phyloP scores from a whole-genome alignment of 2,113 vertebrate genomes.

The Connochaetes taurinus region DNA sequence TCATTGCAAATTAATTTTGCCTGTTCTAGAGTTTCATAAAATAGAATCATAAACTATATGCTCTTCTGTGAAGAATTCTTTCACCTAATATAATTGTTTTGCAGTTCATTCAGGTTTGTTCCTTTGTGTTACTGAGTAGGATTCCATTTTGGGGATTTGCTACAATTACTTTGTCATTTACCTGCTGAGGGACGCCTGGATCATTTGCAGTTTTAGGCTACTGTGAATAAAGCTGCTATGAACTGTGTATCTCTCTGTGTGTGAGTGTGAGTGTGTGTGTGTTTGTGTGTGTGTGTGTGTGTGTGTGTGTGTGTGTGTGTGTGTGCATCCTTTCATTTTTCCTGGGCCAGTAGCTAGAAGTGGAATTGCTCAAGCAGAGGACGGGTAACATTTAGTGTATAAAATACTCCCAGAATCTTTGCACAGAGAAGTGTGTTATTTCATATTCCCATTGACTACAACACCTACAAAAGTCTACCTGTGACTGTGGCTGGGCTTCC shows the following conservation, averaged over 20 bases:
- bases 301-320: too few relatives aligned
- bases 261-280: not conserved
- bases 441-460: not conserved
- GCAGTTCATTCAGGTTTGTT: not conserved
- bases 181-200: not conserved
- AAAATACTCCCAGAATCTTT: not conserved
- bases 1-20: not conserved
- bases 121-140: not conserved
- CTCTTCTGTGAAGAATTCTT: not conserved
- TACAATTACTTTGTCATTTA: not conserved
- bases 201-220: not conserved
- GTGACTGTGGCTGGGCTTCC: not conserved
- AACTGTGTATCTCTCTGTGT: not conserved
- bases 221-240: not conserved
- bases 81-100: not conserved
- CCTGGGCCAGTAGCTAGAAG: not conserved
- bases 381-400: not conserved
- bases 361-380: not conserved
- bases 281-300: accelerated
- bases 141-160: not conserved
- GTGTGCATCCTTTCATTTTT: not conserved
- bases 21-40: not conserved
- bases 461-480: not conserved
- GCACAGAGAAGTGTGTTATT: not conserved
- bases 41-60: not conserved